Evolutionary conservation across 2,797 vertebrate species (phyloP).

Genomic region (Poeciliopsis presidionis): DNA sequence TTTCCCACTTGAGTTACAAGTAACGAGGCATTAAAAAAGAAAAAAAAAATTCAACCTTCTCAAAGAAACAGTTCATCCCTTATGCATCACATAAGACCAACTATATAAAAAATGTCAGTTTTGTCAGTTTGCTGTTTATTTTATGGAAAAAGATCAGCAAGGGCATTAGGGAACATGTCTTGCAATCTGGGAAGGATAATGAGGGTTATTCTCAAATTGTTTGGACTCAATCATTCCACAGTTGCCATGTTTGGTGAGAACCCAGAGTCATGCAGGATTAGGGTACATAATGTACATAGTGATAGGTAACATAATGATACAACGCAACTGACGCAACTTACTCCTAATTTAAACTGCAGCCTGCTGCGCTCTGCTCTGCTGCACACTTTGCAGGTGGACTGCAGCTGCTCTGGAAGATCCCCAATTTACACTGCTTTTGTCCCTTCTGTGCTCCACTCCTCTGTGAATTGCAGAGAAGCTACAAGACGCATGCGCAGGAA

Average conservation of each 20-base stretch:
- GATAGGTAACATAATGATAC: not conserved
- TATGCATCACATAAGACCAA: not conserved
- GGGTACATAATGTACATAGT: not conserved
- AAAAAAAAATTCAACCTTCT: not conserved
- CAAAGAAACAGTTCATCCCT: not conserved
- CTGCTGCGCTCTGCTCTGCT: too few relatives aligned
- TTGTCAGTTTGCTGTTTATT: not conserved
- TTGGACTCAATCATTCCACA: not conserved
- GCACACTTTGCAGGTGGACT: too few relatives aligned
- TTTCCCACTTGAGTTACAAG: not conserved
- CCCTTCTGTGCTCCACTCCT: too few relatives aligned
- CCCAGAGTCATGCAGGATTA: not conserved
- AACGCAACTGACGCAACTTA: not conserved
- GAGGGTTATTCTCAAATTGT: not conserved
- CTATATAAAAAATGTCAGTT: not conserved
- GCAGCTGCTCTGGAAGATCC: too few relatives aligned
- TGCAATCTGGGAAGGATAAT: not conserved
- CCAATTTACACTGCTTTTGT: too few relatives aligned
- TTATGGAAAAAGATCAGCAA: not conserved
- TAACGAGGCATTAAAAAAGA: not conserved
- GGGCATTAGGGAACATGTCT: not conserved
- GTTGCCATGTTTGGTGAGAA: not conserved
- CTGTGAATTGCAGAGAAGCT: too few relatives aligned
- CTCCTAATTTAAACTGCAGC: too few relatives aligned
- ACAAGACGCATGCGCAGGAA: too few relatives aligned